Base-by-base conservation (phyloP, 2,888 invertebrate species). In the Chrysomela aeneicollis region DNA sequence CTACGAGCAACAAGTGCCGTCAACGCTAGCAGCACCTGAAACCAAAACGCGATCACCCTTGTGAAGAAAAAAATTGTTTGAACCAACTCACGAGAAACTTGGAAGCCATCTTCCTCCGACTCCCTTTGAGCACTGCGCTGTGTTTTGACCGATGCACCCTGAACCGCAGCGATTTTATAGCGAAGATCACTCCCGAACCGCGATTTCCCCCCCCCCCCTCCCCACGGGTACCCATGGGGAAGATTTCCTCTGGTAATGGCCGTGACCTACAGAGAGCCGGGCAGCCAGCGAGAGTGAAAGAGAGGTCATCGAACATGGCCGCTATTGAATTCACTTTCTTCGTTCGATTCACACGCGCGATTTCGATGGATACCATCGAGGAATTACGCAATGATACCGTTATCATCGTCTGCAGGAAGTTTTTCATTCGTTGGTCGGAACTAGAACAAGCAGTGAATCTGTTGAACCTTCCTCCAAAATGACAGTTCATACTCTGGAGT, bases 111-210 rank as follows among this genome's bases (percentile, higher is more conserved):
- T 18, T 50, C 18, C 18, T 15, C 30, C 21, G 53, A 37, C 63
- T 32, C 15, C 57, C 46, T 26, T 9, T 42, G 15, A 18, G 21
- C 30, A 10, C 42, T n/a, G 42, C 9, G 18, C 60, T 19, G 46
- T 37, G 21, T 51, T 59, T 52, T 63, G 63, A 47, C 22, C 52
- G 52, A 35, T 54, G 19, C 22, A 63, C 55, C 55, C 54, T 59
- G 49, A 63, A 59, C 51, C 57, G 52, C 46, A 15, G 17, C 17
- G 49, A 32, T 63, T 63, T 59, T 63, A 63, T 63, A 63, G 35
- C 21, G 58, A 58, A 57, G 32, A 58, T 51, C 18, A 51, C 58
- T 50, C 58, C 53, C 22, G 53, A 10, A 37, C 30, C 37, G 35
- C 35, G 51, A 49, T 32, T 17, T 51, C n/a, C 19, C 19, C 32